Evolutionary conservation across 2,113 vertebrate genomes (phyloP), one percentile per base, ranked within the genome.

Genomic region (Proteles cristata): DNA sequence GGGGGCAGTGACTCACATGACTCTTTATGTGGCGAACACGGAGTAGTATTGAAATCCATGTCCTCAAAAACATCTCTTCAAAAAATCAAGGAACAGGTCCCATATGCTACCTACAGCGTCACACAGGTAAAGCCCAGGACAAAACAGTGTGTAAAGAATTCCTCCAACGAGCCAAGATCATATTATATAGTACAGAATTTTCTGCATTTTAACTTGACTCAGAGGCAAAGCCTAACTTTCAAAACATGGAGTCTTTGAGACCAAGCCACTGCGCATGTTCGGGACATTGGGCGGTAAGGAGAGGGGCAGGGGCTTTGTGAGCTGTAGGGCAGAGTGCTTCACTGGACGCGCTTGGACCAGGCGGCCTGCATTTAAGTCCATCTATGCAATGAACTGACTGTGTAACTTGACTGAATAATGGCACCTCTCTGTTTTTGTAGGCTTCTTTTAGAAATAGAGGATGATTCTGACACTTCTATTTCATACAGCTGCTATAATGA

Each of bases 1-100:
- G 31, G 95, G 87, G 82, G n/a, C 83, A 96, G n/a, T 79, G 55
- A 96, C 68, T 96, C 97, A 84, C 21, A 48, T 66, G 39, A 3
- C 39, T 69, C 39, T 92, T 66, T 66, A 84, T 63, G 71, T 17
- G 94, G n/a, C 69, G 63, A 97, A 94, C 74, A 90, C n/a, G 82
- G 90, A 83, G 80, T 92, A 84, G 97, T 68, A 45, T 7, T 65
- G 90, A 93, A 81, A 95, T 53, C 77, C 93, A 53, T 4, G 4
- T 89, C 73, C 61, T 87, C 92, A 97, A 58, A 26, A 81, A 65
- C 26, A 25, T 73, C 73, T 95, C 66, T 92, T n/a, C 31, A 73
- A 73, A 66, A 97, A 85, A 45, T 45, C 79, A 69, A 80, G 58
- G 80, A 94, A 94, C 19, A 87, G 35, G 9, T 84, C 94, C 84